These are phyloP conservation scores for Arctocebus calabarensis DNA, from an alignment of 2,797 vertebrate genomes.

Conservation along the genomic window DNA sequence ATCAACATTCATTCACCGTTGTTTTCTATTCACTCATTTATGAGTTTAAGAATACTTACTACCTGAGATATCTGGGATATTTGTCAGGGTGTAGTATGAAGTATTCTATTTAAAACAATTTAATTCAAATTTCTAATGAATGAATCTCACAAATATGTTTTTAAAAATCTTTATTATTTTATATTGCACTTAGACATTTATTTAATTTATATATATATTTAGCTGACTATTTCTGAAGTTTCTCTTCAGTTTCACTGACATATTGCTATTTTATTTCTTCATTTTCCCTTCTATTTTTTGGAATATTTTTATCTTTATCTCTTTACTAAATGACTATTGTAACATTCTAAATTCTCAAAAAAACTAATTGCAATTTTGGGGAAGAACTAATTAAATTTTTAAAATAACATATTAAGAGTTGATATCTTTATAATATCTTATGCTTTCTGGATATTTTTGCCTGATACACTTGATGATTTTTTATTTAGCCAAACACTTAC, in stretches of 20 bases:
- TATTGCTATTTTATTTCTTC: not conserved
- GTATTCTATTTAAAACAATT: conserved; percentile 37
- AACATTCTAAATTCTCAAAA: conserved; percentile 42
- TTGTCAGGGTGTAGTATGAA: not conserved
- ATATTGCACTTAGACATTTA: not conserved
- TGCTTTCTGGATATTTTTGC: conserved; percentile 34
- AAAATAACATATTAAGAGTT: not conserved
- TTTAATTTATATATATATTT: not conserved
- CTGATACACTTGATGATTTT: conserved; percentile 44
- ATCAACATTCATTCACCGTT: not conserved
- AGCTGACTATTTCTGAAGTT: conserved; percentile 13
- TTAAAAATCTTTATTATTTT: conserved; percentile 55
- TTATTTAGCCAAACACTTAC: conserved; percentile 16
- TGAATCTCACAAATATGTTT: not conserved
- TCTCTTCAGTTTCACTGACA: conserved; percentile 25
- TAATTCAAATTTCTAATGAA: conserved; percentile 53
- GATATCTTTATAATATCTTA: conserved; percentile 47
- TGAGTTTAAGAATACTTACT: conserved; percentile 37
- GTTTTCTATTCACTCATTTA: not conserved
- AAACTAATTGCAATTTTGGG: conserved; percentile 20
- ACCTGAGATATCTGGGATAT: not conserved
- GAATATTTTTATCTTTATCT: not conserved
- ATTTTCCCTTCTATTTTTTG: conserved; percentile 15
- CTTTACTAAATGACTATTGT: conserved; percentile 37
- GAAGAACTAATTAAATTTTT: conserved; percentile 2